phyloP scores from a whole-genome alignment of 2,113 vertebrate species.

The Dolichotis patagonum region DNA sequence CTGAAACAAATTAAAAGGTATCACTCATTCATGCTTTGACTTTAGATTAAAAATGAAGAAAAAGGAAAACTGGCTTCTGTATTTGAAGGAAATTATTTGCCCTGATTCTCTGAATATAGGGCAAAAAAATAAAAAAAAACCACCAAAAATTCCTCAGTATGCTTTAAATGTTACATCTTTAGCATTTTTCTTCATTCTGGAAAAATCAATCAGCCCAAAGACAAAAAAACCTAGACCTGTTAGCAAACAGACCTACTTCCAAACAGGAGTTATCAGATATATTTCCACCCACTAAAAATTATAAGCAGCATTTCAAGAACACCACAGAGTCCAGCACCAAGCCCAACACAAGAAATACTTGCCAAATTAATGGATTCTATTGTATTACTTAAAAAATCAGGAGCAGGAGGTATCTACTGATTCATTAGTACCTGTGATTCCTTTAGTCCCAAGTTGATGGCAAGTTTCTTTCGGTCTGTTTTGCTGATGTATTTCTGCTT shows the following conservation, averaged over 20 bases:
- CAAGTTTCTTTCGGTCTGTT: conserved; percentile 95
- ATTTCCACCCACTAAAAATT: neutral
- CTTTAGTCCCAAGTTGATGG: conserved; percentile 93
- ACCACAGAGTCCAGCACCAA: neutral
- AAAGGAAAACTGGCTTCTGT: conserved; percentile 22
- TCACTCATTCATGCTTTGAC: neutral
- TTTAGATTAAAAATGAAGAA: conserved; percentile 45
- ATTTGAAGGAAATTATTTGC: conserved; percentile 20
- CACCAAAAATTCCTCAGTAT: neutral
- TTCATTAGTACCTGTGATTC: conserved; percentile 94
- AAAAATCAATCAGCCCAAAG: neutral
- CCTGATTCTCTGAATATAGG: conserved; percentile 34
- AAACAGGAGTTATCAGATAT: neutral
- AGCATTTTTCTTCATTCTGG: conserved; percentile 29
- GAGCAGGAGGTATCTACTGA: neutral
- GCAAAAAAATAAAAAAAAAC: no score
- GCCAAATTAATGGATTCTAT: neutral
- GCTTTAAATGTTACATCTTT: neutral
- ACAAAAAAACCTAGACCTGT: conserved; percentile 29
- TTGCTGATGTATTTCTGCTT: conserved; percentile 99
- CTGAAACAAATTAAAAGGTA: neutral
- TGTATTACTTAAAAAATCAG: neutral
- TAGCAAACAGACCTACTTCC: neutral
- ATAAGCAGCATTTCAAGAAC: conserved; percentile 17
- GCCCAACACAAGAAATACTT: neutral